Percentiles rank a stretch among this genome's conserved stretches.
Conservation (phyloP, 37 sponge, comb jelly and placozoan genomes). For the Geodia barretti region DNA sequence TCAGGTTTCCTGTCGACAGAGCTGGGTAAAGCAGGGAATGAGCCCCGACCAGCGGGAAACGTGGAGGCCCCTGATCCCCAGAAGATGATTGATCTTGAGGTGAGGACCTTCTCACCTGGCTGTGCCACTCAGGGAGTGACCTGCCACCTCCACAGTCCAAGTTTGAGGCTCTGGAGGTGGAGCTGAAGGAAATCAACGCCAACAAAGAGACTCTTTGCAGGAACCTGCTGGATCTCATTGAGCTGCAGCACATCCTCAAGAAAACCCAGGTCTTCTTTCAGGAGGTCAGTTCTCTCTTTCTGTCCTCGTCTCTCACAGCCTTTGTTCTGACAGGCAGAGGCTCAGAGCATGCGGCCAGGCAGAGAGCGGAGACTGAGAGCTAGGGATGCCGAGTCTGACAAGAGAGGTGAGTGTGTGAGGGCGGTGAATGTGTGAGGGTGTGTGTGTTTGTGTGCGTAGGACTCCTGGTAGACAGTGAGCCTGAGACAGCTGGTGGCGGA, state of each 20-base stretch:
- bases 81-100: slow-evolving; percentile 83
- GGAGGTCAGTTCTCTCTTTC: no score
- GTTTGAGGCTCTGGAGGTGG: slow-evolving; percentile 78
- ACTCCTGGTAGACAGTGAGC: neutral
- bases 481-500: neutral
- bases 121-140: no score
- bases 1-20: slow-evolving; percentile 79
- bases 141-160: no score
- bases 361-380: neutral
- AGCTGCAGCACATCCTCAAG: slow-evolving; percentile 76
- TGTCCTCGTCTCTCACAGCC: neutral
- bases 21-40: slow-evolving; percentile 58
- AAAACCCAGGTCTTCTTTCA: slow-evolving; percentile 68
- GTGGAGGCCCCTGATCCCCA: slow-evolving; percentile 75
- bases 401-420: neutral
- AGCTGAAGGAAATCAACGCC: slow-evolving; percentile 77
- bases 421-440: slow-evolving; percentile 19
- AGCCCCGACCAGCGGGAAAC: slow-evolving; percentile 23
- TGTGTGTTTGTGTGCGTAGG: slow-evolving; percentile 22
- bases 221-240: slow-evolving; percentile 80
- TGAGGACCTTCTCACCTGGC: neutral
- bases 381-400: neutral
- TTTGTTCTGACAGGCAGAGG: neutral
- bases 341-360: neutral
- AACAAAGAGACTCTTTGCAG: slow-evolving; percentile 74